Base-by-base conservation (phyloP, 2,888 invertebrate species). In the Cheilosia vernalis region DNA sequence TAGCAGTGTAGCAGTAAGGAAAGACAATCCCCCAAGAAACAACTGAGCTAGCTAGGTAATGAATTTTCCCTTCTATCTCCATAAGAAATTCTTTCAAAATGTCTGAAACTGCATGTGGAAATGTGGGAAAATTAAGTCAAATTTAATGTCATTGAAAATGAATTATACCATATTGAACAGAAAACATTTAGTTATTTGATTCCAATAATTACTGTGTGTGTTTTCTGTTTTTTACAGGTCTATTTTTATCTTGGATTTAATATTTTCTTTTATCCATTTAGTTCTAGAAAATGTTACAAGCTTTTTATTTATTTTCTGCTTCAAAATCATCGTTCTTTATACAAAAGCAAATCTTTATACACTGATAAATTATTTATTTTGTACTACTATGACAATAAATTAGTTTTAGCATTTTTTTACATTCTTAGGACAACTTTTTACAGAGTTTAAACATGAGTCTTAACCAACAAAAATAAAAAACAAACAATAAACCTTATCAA, bases 271-370 rank as follows among this genome's bases (percentile, higher is more conserved):
- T 27, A 6, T 42, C 21, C 27, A 53, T 40, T 24, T 40, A 51
- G 2, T 64, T 40, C n/a, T 53, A 40, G 17, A 66, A 53, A 27
- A 17, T 53, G 2, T 42, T 66, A 53, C 51, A 27, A 53, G 66
- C 51, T 4, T n/a, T 42, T 27, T 17, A 13, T 49, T 64, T 37
- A 21, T 30, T 44, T 73, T 55, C 33, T 33, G 10, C 3, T 33
- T 33, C 10, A 33, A 33, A 33, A 33, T 33, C 3, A 33, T 33
- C 10, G 10, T 53, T 53, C n/a, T 42, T 44, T 73, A 49, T 74
- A 74, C 74, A 74, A 74, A 64, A 64, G 72, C 72, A 72, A 60
- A 30, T 66, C 42, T 61, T 51, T 72, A 42, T 61, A 72, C 6
- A 27, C 2, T 27, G 17, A 66, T 53, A 51, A n/a, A 27, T 7